Percentiles rank a stretch among this genome's conserved stretches.
phyloP scores from a whole-genome alignment of 2,113 vertebrate species.

The Heptranchias perlo region DNA sequence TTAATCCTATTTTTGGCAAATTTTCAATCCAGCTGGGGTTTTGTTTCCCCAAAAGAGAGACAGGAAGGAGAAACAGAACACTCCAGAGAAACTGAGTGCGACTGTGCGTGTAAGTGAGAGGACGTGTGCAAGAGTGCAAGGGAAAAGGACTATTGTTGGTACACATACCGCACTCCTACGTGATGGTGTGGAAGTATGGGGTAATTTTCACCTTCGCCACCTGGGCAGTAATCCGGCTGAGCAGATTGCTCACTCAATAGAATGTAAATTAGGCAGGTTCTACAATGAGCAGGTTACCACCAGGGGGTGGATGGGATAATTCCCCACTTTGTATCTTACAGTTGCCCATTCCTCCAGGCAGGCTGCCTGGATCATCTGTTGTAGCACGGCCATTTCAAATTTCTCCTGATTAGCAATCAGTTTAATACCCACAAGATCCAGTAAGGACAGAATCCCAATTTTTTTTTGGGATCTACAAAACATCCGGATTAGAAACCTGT shows the following conservation, averaged over 20 bases:
- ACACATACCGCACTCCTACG: not conserved
- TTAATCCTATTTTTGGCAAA: not conserved
- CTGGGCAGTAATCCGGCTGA: not conserved
- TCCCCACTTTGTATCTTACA: not conserved
- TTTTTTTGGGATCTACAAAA: not conserved
- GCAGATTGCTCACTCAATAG: not conserved
- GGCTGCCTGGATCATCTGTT: not conserved
- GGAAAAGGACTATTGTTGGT: not conserved
- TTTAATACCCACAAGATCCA: not conserved
- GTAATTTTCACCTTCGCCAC: not conserved
- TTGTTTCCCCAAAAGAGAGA: not conserved
- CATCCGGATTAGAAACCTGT: not conserved
- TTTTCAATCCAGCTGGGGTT: not conserved
- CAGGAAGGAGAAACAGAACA: not conserved
- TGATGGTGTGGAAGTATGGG: not conserved
- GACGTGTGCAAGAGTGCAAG: not conserved
- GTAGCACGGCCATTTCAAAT: not conserved
- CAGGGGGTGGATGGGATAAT: not conserved
- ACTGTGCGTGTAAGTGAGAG: not conserved
- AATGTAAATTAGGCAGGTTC: not conserved
- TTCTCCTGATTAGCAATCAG: not conserved
- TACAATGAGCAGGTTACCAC: not conserved
- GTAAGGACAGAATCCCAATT: not conserved
- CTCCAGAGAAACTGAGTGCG: not conserved
- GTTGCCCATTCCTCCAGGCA: too few relatives aligned